A percentile compares a stretch with the other conserved stretches of the same genome.
Evolutionary conservation across 2,113 vertebrate species (phyloP).

Genomic region (Phrynocephalus versicolor): DNA sequence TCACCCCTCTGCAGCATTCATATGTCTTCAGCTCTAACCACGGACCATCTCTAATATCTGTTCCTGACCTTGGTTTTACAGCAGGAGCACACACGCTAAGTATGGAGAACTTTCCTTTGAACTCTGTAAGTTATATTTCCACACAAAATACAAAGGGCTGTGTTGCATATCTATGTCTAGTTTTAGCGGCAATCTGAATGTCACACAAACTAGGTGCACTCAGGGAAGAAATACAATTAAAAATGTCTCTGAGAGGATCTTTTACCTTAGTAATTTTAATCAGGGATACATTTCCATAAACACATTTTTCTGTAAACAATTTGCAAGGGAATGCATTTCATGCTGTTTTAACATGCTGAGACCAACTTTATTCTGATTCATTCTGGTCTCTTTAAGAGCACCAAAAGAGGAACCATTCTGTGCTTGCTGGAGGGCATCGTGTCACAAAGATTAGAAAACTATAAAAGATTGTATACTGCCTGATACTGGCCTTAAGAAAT

Average conservation of each 20-base stretch:
- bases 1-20: too few relatives aligned
- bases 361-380: constrained; percentile 68
- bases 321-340: constrained; percentile 73
- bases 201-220: constrained; percentile 44
- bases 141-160: background rate
- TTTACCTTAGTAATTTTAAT: constrained; percentile 75
- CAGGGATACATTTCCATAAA: constrained; percentile 70
- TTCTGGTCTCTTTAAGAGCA: constrained; percentile 69
- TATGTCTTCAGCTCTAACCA: too few relatives aligned
- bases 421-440: constrained; percentile 62
- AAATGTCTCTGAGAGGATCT: constrained; percentile 66
- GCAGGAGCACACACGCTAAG: background rate
- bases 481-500: constrained; percentile 68
- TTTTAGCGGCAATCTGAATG: constrained; percentile 57
- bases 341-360: constrained; percentile 72
- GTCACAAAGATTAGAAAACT: constrained; percentile 70
- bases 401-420: constrained; percentile 70
- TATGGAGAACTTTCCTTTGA: background rate
- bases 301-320: constrained; percentile 73
- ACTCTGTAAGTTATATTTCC: background rate
- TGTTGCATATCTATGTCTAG: constrained; percentile 43
- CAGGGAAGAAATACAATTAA: constrained; percentile 74
- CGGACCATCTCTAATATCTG: too few relatives aligned
- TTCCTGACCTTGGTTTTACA: background rate
- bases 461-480: constrained; percentile 61